Evolutionary conservation across 2,797 vertebrate species (phyloP).

Genomic region (Bradypodion pumilum): DNA sequence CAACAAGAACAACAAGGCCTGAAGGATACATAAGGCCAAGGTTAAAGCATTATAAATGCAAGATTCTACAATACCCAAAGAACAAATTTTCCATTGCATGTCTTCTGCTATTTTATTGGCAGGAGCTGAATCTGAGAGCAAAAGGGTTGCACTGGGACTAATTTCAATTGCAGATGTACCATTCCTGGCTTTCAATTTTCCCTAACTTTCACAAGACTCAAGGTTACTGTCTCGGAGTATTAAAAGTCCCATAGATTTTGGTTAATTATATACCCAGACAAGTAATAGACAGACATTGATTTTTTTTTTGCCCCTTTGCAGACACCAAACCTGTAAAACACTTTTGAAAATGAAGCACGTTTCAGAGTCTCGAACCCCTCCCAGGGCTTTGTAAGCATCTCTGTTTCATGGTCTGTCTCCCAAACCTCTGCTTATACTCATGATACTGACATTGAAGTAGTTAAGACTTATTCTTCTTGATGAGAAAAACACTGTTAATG

Average conservation of each 20-base stretch:
- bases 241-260: conserved; percentile 10
- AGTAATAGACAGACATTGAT: conserved; percentile 26
- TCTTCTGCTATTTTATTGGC: conserved; percentile 68
- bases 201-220: conserved; percentile 64
- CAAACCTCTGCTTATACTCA: conserved; percentile 31
- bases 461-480: accelerated
- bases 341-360: neutral
- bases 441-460: accelerated
- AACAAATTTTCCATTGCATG: conserved; percentile 67
- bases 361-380: neutral
- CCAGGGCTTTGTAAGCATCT: neutral
- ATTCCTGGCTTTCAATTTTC: conserved; percentile 59
- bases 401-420: neutral
- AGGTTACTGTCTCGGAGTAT: conserved; percentile 63
- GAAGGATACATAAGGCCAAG: conserved; percentile 70
- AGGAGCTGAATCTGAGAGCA: conserved; percentile 40
- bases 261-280: conserved; percentile 55
- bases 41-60: conserved; percentile 70
- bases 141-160: conserved; percentile 61
- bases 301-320: conserved; percentile 14
- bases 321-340: neutral
- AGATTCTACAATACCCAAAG: conserved; percentile 68
- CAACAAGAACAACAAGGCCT: conserved; percentile 58
- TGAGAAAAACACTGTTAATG: neutral
- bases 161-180: conserved; percentile 66